Percentiles rank a stretch among this genome's conserved stretches.
phyloP scores from a whole-genome alignment of 2,888 invertebrate species.

The Byasa hedistus region DNA sequence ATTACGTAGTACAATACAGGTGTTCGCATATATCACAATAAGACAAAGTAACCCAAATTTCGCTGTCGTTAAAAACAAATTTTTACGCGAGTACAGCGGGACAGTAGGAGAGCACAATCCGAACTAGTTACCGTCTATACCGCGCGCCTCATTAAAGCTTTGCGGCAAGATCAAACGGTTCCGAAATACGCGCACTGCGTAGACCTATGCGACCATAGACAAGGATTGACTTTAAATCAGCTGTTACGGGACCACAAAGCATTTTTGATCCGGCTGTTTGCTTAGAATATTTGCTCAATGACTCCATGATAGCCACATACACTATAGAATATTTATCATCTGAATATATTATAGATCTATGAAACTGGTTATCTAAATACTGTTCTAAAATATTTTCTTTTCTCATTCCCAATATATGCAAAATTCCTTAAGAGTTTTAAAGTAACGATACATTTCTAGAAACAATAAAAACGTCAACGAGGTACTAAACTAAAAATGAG shows the following conservation, averaged over 20 bases:
- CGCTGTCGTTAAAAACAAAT: conserved; percentile 49
- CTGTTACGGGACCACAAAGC: conserved; percentile 37
- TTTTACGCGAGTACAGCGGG: conserved; percentile 47
- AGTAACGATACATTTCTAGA: neutral
- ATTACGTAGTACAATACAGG: too few species aligned
- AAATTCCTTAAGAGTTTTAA: neutral
- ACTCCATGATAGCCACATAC: neutral
- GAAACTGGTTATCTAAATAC: neutral
- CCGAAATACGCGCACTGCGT: conserved; percentile 72
- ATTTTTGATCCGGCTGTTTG: conserved; percentile 20
- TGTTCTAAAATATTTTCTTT: too few species aligned
- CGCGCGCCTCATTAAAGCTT: conserved; percentile 73
- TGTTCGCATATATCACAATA: too few species aligned
- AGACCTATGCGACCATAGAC: conserved; percentile 58
- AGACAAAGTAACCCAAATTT: conserved; percentile 4
- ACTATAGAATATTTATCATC: conserved; percentile 8
- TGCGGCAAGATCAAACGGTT: conserved; percentile 83
- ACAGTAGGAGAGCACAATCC: conserved; percentile 66
- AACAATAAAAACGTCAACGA: too few species aligned
- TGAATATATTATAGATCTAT: conserved; percentile 1
- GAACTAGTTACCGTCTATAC: conserved; percentile 70
- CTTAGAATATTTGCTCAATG: conserved; percentile 8
- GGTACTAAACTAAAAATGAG: too few species aligned
- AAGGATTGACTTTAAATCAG: conserved; percentile 35
- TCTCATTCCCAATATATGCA: too few species aligned